phyloP scores from a whole-genome alignment of 2,797 vertebrate genomes.

The Helostoma temminkii region DNA sequence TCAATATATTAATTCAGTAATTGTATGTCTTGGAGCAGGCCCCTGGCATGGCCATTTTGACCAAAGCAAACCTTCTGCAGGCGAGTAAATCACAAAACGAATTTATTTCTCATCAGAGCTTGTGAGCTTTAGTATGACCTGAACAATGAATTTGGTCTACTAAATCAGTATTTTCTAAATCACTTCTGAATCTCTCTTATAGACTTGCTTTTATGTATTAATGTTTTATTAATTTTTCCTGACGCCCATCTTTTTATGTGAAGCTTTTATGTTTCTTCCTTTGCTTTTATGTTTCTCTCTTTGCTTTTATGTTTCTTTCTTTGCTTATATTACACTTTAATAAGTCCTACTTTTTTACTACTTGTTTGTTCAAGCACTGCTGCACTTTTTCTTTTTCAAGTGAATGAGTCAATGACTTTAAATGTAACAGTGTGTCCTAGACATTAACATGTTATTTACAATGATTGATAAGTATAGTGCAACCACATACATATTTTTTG shows the following conservation, averaged over 20 bases:
- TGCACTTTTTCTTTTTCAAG: not conserved
- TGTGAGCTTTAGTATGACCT: constrained; percentile 14
- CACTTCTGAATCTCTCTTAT: no score
- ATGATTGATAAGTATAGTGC: not conserved
- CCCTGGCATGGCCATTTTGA: not conserved
- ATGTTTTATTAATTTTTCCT: constrained; percentile 69
- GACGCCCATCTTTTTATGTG: constrained; percentile 60
- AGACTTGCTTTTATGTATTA: constrained; percentile 56
- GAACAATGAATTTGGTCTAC: constrained; percentile 12
- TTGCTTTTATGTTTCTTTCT: constrained; percentile 64
- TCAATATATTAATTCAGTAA: not conserved
- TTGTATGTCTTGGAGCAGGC: not conserved
- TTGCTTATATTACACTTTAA: constrained; percentile 62
- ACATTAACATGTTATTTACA: not conserved
- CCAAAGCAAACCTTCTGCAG: constrained; percentile 7
- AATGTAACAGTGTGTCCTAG: not conserved
- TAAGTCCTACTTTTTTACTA: constrained; percentile 41
- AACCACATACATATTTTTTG: no score
- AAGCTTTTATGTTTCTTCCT: constrained; percentile 50
- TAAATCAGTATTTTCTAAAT: constrained; percentile 37
- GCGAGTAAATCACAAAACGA: not conserved
- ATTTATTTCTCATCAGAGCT: constrained; percentile 13
- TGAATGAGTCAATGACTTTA: no score
- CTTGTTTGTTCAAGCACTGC: constrained; percentile 27
- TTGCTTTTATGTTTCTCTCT: no score